Conservation (phyloP, 2,797 vertebrate species). For the Lagocephalus sceleratus region DNA sequence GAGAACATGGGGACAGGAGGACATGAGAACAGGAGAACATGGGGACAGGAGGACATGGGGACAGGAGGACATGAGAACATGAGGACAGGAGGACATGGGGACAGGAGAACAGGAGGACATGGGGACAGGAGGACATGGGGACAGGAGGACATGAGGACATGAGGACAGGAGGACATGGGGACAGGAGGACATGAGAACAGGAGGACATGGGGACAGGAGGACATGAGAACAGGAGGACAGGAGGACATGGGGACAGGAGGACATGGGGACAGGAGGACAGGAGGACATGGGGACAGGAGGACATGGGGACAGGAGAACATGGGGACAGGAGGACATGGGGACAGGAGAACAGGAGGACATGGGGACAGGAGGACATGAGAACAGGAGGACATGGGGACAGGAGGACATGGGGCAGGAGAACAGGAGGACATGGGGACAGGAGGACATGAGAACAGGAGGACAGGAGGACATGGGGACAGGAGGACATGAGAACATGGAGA, state of each 20-base stretch:
- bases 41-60: neutral
- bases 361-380: neutral
- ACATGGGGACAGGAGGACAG: neutral
- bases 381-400: too few species aligned
- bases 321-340: neutral
- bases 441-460: neutral
- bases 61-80: neutral
- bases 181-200: neutral
- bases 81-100: slow-evolving; percentile 13
- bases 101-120: slow-evolving; percentile 4
- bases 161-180: too few species aligned
- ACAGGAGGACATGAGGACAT: too few species aligned
- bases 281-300: neutral
- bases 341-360: neutral
- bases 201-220: neutral
- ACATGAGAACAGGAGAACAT: slow-evolving; percentile 13
- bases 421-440: neutral
- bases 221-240: neutral
- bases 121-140: neutral
- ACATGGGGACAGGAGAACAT: neutral
- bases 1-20: slow-evolving; percentile 1
- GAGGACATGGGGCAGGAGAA: too few species aligned
- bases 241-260: neutral
- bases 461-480: neutral
- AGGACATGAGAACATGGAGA: too few species aligned